Evolutionary conservation across 2,113 vertebrate genomes (phyloP).

Genomic region (Plestiodon gilberti): DNA sequence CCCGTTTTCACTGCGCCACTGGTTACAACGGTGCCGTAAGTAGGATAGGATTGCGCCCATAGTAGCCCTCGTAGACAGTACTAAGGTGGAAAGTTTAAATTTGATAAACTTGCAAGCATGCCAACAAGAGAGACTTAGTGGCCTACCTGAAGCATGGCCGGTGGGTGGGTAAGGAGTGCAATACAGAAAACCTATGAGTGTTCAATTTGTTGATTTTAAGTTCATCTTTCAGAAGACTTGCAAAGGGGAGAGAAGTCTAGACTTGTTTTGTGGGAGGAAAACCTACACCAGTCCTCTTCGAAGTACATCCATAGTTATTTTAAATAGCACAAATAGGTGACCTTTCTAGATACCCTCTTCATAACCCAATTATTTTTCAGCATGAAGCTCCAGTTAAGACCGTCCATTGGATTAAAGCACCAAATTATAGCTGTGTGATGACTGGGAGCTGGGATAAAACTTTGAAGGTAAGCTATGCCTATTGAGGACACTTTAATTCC

Average conservation of each 20-base stretch:
- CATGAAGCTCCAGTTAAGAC: slow-evolving; percentile 96
- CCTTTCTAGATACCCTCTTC: neutral
- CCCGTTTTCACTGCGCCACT: too few species aligned
- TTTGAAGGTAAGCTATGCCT: slow-evolving; percentile 83
- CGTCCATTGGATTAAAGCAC: slow-evolving; percentile 98
- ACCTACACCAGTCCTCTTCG: neutral
- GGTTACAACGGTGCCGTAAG: too few species aligned
- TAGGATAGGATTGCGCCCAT: too few species aligned
- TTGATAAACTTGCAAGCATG: neutral
- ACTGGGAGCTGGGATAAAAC: slow-evolving; percentile 99
- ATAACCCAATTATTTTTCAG: slow-evolving; percentile 65
- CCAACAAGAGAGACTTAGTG: too few species aligned
- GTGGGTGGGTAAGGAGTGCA: neutral
- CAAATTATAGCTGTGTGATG: slow-evolving; percentile 98
- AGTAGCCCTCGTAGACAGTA: neutral
- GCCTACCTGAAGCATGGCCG: neutral
- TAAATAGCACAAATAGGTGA: too few species aligned
- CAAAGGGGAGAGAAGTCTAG: neutral
- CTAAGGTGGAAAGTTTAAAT: too few species aligned
- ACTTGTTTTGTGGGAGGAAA: neutral
- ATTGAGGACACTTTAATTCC: neutral
- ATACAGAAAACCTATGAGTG: neutral
- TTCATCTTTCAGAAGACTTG: neutral
- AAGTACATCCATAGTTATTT: too few species aligned
- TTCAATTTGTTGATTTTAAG: neutral